Percentiles rank a stretch among this genome's conserved stretches.
phyloP scores from a whole-genome alignment of 1,140 invertebrate genomes.

The Anastrepha obliqua region DNA sequence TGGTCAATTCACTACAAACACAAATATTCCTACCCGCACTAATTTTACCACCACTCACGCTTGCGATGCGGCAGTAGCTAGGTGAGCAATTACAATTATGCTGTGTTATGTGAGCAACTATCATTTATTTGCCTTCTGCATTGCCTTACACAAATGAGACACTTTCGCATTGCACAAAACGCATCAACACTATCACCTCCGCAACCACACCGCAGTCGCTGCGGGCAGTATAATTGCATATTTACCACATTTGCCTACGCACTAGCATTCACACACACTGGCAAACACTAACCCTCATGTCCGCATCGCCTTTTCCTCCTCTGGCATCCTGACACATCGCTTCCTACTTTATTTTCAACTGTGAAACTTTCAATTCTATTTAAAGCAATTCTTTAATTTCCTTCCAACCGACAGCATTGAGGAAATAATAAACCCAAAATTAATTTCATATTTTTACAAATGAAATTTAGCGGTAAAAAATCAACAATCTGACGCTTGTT shows the following conservation, averaged over 20 bases:
- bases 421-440: slow-evolving; percentile 6
- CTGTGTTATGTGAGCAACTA: neutral
- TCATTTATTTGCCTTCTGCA: neutral
- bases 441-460: slow-evolving; percentile 24
- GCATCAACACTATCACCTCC: neutral
- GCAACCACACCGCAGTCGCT: neutral
- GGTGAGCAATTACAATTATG: slow-evolving; percentile 10
- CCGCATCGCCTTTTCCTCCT: neutral
- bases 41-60: slow-evolving; percentile 15
- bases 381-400: neutral
- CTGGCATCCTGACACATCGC: neutral
- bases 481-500: slow-evolving; percentile 6
- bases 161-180: neutral
- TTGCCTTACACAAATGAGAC: neutral
- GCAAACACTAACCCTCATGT: neutral
- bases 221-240: neutral
- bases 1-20: too few species aligned
- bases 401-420: neutral
- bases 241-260: neutral
- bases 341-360: neutral
- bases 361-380: slow-evolving; percentile 1
- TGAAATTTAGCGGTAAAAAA: slow-evolving; percentile 1
- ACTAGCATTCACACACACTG: neutral
- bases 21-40: neutral
- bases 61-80: neutral